A percentile compares a stretch with the other conserved stretches of the same genome.
These are phyloP conservation scores for Morpho deidamia DNA, from an alignment of 2,888 invertebrate genomes.

Conservation along the genomic window DNA sequence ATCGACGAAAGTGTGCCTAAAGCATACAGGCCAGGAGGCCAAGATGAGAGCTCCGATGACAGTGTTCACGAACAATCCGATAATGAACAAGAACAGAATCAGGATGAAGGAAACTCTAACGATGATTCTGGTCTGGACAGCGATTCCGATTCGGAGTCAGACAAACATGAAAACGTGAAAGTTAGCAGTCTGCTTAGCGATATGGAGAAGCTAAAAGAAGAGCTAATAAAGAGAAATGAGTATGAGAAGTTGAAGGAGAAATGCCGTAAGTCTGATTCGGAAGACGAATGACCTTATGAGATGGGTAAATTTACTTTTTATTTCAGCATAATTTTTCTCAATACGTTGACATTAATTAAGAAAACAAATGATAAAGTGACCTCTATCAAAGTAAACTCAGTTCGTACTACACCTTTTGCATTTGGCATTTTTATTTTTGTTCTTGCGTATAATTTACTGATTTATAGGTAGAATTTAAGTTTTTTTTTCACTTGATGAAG, in stretches of 20 bases:
- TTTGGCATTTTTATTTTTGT: no score
- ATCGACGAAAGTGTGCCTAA: conserved; percentile 56
- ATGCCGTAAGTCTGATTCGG: conserved; percentile 47
- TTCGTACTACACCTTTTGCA: no score
- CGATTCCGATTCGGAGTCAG: conserved; percentile 37
- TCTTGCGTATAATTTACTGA: neutral
- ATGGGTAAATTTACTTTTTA: no score
- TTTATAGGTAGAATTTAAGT: neutral
- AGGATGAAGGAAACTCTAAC: conserved; percentile 39
- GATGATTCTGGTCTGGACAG: conserved; percentile 63
- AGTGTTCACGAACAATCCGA: conserved; percentile 39
- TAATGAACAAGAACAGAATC: conserved; percentile 36
- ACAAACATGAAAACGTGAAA: conserved; percentile 45
- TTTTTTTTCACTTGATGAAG: no score
- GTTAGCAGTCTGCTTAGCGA: conserved; percentile 61
- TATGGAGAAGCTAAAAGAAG: conserved; percentile 63
- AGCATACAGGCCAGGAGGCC: conserved; percentile 51
- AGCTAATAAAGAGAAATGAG: conserved; percentile 57
- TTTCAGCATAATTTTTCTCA: no score
- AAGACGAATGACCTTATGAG: conserved; percentile 37
- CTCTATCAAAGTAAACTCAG: no score
- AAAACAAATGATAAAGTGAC: neutral
- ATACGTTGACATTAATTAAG: neutral
- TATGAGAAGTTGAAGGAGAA: conserved; percentile 66
- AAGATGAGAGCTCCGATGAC: conserved; percentile 43